Conservation (phyloP, 2,113 vertebrate species). For the Mus musculus region DNA sequence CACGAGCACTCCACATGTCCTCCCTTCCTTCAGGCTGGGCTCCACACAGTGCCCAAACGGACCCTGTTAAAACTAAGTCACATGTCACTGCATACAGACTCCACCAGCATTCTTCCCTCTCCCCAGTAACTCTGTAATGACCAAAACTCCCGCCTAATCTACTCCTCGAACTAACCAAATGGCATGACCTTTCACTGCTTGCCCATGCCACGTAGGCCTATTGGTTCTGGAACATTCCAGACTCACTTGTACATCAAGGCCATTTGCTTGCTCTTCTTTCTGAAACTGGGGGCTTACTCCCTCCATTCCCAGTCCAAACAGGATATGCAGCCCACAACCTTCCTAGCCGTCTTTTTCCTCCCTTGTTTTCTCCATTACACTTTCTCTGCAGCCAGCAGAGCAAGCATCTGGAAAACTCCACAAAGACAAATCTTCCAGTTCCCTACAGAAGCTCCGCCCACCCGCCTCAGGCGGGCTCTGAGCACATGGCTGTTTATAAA, state of each 20-base stretch:
- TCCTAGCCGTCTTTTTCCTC: not conserved
- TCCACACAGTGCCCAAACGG: not conserved
- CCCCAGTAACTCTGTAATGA: not conserved
- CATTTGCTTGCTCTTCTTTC: not conserved
- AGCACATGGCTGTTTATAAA: not conserved
- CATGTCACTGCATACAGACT: no score
- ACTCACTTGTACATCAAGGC: not conserved
- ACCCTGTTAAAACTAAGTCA: not conserved
- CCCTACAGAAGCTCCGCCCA: not conserved
- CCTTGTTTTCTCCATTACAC: not conserved
- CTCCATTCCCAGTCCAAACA: not conserved
- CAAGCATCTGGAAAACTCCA: not conserved
- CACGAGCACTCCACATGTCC: not conserved
- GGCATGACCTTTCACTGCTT: not conserved
- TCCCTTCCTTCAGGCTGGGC: not conserved
- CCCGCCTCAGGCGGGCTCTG: not conserved
- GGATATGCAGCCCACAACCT: not conserved
- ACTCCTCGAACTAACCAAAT: not conserved
- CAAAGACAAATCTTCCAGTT: not conserved
- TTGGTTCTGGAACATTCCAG: not conserved
- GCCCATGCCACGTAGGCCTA: no score
- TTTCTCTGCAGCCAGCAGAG: not conserved
- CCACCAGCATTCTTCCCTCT: not conserved
- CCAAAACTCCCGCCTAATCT: no score
- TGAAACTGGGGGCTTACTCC: not conserved